Base-by-base conservation (phyloP, 2,113 vertebrate species). In the Miniopterus natalensis region DNA sequence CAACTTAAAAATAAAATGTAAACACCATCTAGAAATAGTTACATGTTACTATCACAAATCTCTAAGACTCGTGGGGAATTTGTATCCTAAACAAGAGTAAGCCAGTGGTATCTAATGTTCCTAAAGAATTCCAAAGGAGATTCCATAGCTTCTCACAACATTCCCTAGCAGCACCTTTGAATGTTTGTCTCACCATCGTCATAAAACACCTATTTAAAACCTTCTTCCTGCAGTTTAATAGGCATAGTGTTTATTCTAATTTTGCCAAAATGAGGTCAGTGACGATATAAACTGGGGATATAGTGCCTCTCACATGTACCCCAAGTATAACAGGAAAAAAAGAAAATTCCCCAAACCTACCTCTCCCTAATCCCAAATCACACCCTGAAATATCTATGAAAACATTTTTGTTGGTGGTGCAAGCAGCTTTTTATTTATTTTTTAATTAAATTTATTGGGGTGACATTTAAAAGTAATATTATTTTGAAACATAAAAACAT, bases 151-250 rank as follows among this genome's bases (percentile, higher is more conserved):
- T 78, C 65, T 93, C 9, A 51, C 31, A 92, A 20, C 36, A 84
- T 40, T 78, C 55, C 63, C 17, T 59, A 63, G 42, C 23, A 73
- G 66, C 66, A 84, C 92, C 94, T 57, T 80, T 71, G 57, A 89
- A 66, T 66, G 77, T 70, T 75, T 68, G 88, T 78, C 18, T 95
- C 68, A 59, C 59, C 88, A 65, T 36, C 8, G 15, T 47, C 90
- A 79, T 40, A 88, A 96, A 87, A 86, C 53, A 73, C n/a, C 78
- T 77, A 87, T 51, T 74, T 79, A 79, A 96, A 95, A 84, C 17
- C 79, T 78, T 21, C 71, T 77, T 25, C 12, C 12, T 61, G 11
- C 27, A 18, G 21, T 7, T 75, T 88, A 89, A 49, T 3, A 89
- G 59, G 53, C 29, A n/a, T 13, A 49, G 18, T 40, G 27, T 84